phyloP scores from a whole-genome alignment of 2,888 invertebrate species.

The Villa cingulata region DNA sequence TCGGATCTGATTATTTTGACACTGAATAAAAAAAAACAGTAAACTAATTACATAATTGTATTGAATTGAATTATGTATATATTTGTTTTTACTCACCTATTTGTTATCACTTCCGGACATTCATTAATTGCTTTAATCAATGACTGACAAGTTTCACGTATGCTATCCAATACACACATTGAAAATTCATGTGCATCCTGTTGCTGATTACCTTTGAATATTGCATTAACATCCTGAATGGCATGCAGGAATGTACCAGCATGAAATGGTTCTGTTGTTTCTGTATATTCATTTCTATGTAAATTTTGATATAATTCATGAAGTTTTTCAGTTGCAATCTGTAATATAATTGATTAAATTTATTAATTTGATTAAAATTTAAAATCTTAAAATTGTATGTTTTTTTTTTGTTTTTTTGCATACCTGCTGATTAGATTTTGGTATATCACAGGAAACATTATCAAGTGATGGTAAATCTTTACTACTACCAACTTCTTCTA shows the following conservation, averaged over 20 bases:
- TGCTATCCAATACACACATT: conserved; percentile 73
- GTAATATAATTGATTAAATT: conserved; percentile 25
- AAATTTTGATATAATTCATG: conserved; percentile 68
- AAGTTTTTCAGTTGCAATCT: conserved; percentile 68
- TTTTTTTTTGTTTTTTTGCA: not conserved
- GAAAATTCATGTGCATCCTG: conserved; percentile 89
- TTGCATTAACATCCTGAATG: conserved; percentile 59
- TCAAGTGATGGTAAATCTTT: conserved; percentile 63
- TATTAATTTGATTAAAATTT: too few relatives aligned
- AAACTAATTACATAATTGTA: too few relatives aligned
- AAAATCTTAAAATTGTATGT: not conserved
- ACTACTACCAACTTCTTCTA: conserved; percentile 61
- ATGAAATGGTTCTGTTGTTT: conserved; percentile 63
- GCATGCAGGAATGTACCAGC: conserved; percentile 70
- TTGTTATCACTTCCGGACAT: conserved; percentile 38
- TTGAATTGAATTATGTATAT: too few relatives aligned
- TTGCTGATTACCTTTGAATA: conserved; percentile 76
- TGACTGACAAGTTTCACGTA: conserved; percentile 69
- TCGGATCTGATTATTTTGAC: too few relatives aligned
- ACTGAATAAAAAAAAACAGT: too few relatives aligned
- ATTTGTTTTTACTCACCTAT: conserved; percentile 33
- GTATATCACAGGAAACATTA: conserved; percentile 21
- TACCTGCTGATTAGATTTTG: conserved; percentile 36
- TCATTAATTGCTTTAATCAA: conserved; percentile 46
- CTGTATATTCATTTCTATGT: conserved; percentile 58